phyloP scores from a whole-genome alignment of 2,888 invertebrate genomes.

The Microplitis manilae region DNA sequence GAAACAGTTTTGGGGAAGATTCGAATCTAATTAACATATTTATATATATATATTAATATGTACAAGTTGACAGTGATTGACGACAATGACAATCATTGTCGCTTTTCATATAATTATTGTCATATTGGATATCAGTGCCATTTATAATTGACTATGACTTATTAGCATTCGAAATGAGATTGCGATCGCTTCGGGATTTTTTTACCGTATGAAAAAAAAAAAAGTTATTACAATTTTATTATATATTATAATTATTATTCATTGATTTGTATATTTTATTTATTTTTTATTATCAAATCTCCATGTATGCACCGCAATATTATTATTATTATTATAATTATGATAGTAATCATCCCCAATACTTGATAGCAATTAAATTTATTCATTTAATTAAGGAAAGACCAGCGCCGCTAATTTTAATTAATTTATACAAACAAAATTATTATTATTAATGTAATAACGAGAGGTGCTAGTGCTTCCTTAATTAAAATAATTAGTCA shows the following conservation, averaged over 20 bases:
- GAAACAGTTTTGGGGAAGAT: slow-evolving; percentile 71
- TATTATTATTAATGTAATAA: neutral
- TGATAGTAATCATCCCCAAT: slow-evolving; percentile 68
- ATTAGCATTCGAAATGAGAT: slow-evolving; percentile 50
- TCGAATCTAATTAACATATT: slow-evolving; percentile 44
- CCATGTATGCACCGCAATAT: slow-evolving; percentile 34
- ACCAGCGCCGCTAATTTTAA: neutral
- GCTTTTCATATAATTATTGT: slow-evolving; percentile 19
- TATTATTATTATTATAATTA: slow-evolving; percentile 49
- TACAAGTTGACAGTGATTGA: slow-evolving; percentile 31
- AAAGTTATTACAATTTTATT: slow-evolving; percentile 2
- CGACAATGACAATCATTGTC: slow-evolving; percentile 1
- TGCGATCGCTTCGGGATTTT: slow-evolving; percentile 60
- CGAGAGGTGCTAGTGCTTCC: slow-evolving; percentile 30
- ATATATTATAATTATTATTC: slow-evolving; percentile 45
- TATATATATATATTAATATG: slow-evolving; percentile 33
- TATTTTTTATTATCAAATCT: slow-evolving; percentile 11
- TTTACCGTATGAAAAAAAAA: slow-evolving; percentile 22
- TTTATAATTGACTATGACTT: slow-evolving; percentile 26
- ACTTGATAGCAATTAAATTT: slow-evolving; percentile 53
- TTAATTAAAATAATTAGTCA: slow-evolving; percentile 39
- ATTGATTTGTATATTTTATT: slow-evolving; percentile 37
- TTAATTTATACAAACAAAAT: neutral
- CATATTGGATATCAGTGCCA: slow-evolving; percentile 29
- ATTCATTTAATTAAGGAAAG: slow-evolving; percentile 28